A percentile compares a stretch with the other conserved stretches of the same genome.
phyloP scores from a whole-genome alignment of 2,797 vertebrate genomes.

The Psittacula echo region DNA sequence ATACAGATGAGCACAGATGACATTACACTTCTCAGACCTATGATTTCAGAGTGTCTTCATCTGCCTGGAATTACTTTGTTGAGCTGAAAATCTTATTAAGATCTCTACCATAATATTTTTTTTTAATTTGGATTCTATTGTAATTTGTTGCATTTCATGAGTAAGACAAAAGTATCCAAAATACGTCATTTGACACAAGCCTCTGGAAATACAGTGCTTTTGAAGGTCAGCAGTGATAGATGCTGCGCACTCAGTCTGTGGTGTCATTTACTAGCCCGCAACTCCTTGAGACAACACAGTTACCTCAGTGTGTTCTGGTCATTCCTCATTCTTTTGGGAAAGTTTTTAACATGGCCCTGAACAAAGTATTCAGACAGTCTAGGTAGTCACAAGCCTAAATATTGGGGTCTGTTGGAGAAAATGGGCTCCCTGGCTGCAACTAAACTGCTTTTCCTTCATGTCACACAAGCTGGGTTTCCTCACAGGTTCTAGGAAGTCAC shows the following conservation, averaged over 20 bases:
- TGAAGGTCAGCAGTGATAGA: neutral
- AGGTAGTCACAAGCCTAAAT: neutral
- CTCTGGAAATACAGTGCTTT: neutral
- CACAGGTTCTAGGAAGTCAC: neutral
- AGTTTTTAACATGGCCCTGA: neutral
- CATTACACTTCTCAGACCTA: neutral
- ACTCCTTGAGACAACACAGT: neutral
- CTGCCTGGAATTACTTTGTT: neutral
- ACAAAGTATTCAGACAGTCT: neutral
- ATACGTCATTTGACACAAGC: neutral
- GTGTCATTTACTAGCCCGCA: neutral
- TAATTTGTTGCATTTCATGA: neutral
- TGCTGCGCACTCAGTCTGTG: neutral
- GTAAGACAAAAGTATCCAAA: neutral
- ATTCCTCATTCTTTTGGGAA: neutral
- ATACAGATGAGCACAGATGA: neutral
- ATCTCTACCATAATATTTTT: neutral
- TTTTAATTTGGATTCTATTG: neutral
- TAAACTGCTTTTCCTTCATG: neutral
- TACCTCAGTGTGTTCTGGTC: neutral
- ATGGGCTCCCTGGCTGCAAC: neutral
- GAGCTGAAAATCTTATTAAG: neutral
- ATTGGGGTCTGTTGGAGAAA: neutral
- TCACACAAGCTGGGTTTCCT: neutral
- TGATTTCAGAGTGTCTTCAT: neutral